Evolutionary conservation across 2,888 invertebrate genomes (phyloP).

Genomic region (Brachylomia viminalis): DNA sequence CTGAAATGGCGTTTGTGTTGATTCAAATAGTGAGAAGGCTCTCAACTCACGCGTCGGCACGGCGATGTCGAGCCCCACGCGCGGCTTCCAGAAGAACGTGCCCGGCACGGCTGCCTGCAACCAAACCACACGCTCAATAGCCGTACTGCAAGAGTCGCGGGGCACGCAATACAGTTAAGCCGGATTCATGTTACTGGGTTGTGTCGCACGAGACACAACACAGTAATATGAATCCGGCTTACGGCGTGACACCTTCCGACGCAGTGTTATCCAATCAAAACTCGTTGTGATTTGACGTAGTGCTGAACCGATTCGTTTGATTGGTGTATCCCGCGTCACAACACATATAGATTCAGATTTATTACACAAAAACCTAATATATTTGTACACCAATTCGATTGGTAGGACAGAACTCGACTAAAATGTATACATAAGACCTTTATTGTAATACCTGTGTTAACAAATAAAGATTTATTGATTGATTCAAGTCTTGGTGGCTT

Average conservation of each 20-base stretch:
- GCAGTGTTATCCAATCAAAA: background rate
- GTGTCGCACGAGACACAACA: background rate
- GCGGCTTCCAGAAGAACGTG: conserved; percentile 61
- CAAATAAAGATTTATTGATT: no score
- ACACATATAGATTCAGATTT: no score
- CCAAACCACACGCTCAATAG: background rate
- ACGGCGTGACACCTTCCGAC: background rate
- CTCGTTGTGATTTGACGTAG: background rate
- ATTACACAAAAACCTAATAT: no score
- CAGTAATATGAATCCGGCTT: no score
- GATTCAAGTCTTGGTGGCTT: no score
- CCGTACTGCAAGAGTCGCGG: background rate
- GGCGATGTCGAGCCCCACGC: conserved; percentile 46
- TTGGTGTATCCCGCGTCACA: background rate
- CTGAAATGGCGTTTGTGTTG: background rate
- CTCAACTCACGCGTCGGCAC: conserved; percentile 29
- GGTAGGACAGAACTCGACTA: no score
- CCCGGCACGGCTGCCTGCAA: conserved; percentile 55
- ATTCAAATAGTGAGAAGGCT: background rate
- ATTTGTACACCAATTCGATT: no score
- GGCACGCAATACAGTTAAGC: background rate
- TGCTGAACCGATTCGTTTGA: background rate
- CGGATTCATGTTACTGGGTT: background rate
- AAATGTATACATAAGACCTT: no score
- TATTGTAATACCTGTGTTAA: no score